phyloP scores from a whole-genome alignment of 1,140 invertebrate species.

The Tetragnatha versicolor region DNA sequence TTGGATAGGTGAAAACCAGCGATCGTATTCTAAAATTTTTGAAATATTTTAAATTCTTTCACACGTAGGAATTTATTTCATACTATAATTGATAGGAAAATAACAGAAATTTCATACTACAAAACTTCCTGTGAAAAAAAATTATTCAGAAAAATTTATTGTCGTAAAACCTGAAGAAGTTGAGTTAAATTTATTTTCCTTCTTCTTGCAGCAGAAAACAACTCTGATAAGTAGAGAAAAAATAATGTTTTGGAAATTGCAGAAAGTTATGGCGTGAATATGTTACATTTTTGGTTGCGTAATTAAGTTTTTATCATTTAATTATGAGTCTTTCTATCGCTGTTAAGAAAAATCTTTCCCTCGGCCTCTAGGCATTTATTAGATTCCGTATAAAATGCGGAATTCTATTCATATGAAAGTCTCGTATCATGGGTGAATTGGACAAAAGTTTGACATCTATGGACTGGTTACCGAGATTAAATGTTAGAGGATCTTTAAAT shows the following conservation, averaged over 20 bases:
- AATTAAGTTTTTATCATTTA: conserved; percentile 19
- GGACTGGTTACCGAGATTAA: conserved; percentile 69
- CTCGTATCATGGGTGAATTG: conserved; percentile 63
- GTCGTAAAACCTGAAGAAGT: no score
- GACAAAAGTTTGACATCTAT: conserved; percentile 69
- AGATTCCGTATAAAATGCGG: conserved; percentile 9
- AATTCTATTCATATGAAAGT: not conserved
- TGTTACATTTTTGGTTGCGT: conserved; percentile 40
- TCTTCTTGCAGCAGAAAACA: conserved; percentile 37
- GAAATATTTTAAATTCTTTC: no score
- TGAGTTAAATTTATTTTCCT: no score
- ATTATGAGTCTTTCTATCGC: no score
- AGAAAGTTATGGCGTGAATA: conserved; percentile 54
- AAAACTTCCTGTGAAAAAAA: no score
- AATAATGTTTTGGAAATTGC: conserved; percentile 48
- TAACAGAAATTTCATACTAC: no score
- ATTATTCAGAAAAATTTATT: no score
- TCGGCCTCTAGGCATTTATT: not conserved
- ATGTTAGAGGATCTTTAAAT: conserved; percentile 62
- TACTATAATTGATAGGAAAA: no score
- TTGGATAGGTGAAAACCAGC: no score
- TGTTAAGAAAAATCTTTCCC: no score
- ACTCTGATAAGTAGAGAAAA: conserved; percentile 26
- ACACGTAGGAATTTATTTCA: no score
- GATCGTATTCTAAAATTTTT: no score